Conservation (phyloP, 1,140 invertebrate species). For the Centruroides vittatus region DNA sequence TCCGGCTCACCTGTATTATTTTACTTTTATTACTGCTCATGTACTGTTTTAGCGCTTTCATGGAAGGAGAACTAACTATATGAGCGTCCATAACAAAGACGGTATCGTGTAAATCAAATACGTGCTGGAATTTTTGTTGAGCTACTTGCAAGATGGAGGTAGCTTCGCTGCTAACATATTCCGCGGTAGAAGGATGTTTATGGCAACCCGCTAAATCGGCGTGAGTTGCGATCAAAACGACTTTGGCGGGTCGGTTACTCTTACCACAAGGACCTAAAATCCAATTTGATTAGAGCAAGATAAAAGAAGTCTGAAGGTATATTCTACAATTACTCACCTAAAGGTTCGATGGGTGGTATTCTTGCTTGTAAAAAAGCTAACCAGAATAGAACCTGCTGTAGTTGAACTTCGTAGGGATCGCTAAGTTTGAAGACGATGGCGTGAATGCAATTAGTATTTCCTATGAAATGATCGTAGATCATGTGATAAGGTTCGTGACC, state of each 20-base stretch:
- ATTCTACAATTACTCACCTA: constrained; percentile 36
- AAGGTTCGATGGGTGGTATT: constrained; percentile 46
- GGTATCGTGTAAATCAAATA: constrained; percentile 40
- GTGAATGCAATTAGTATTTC: constrained; percentile 49
- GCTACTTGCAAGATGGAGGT: constrained; percentile 37
- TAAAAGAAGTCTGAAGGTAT: too few relatives aligned
- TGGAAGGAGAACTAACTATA: constrained; percentile 38
- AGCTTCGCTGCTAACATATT: constrained; percentile 41
- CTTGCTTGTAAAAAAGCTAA: constrained; percentile 60
- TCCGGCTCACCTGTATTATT: constrained; percentile 31
- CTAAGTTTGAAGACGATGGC: constrained; percentile 56
- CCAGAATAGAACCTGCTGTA: constrained; percentile 65
- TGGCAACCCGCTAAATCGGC: constrained; percentile 37
- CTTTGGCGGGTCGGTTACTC: constrained; percentile 32
- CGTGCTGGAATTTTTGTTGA: constrained; percentile 33
- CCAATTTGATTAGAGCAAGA: neutral
- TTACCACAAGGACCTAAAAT: constrained; percentile 39
- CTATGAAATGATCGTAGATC: constrained; percentile 61
- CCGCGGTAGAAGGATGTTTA: constrained; percentile 31
- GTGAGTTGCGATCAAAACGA: constrained; percentile 51
- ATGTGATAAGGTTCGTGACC: constrained; percentile 64
- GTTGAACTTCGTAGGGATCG: constrained; percentile 52
- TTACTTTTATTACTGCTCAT: constrained; percentile 32
- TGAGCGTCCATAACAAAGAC: constrained; percentile 46
- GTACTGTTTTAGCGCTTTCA: constrained; percentile 41